phyloP scores from a whole-genome alignment of 1,140 invertebrate genomes.

The Melanaphis sacchari region DNA sequence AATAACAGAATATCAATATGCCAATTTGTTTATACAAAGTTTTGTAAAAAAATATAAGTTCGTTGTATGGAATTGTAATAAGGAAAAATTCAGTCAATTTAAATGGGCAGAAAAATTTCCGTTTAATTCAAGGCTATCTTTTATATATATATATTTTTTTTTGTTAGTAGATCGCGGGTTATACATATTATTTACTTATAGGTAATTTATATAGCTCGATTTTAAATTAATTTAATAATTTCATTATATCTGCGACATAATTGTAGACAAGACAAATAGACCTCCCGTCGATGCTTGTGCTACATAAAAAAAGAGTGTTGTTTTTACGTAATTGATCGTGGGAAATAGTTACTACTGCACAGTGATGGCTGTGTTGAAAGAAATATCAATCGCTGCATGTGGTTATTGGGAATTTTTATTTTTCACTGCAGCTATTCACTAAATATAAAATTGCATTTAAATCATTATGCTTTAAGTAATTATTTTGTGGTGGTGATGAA shows the following conservation, averaged over 20 bases:
- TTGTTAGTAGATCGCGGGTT: not conserved
- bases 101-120: not conserved
- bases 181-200: not conserved
- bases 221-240: conserved; percentile 2
- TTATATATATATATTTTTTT: not conserved
- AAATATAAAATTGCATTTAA: not conserved
- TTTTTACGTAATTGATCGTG: not conserved
- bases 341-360: not conserved
- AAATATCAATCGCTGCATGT: not conserved
- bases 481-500: not conserved
- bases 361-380: not conserved
- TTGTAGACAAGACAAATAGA: not conserved
- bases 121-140: conserved; percentile 27
- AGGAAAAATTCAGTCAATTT: not conserved
- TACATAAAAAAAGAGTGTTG: not conserved
- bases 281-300: not conserved
- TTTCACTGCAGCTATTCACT: not conserved
- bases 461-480: not conserved
- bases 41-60: not conserved
- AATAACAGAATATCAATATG: not conserved
- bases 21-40: not conserved
- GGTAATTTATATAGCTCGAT: not conserved
- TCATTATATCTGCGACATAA: not conserved
- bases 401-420: not conserved
- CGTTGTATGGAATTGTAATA: not conserved